Evolutionary conservation across 2,113 vertebrate species (phyloP).

Genomic region (Papio anubis): DNA sequence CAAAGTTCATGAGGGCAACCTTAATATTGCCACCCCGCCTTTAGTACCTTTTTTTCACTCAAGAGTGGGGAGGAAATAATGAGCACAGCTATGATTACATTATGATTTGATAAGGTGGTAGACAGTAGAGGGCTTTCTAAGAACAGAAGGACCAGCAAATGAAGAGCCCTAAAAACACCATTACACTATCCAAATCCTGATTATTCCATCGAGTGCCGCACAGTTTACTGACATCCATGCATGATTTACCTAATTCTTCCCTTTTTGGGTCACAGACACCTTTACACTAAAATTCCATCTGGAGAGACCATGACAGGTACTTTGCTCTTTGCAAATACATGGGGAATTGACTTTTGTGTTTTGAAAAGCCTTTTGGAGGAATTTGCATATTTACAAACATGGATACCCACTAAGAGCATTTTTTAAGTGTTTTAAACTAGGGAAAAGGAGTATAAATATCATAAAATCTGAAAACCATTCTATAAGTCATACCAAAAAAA

Average conservation of each 20-base stretch:
- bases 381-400: background rate
- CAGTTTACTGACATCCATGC: too few relatives aligned
- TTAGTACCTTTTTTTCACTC: background rate
- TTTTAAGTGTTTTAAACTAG: background rate
- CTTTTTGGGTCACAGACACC: fast-evolving
- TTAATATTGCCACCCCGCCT: too few relatives aligned
- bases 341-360: background rate
- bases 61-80: background rate
- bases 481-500: background rate
- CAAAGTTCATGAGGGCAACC: background rate
- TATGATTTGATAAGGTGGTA: background rate
- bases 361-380: background rate
- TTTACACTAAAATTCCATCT: background rate
- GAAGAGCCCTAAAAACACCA: background rate
- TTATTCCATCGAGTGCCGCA: fast-evolving
- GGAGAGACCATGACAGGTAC: fast-evolving
- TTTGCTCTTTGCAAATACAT: background rate
- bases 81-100: background rate
- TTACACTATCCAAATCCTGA: background rate
- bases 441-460: background rate
- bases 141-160: background rate
- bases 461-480: background rate
- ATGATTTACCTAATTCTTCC: background rate
- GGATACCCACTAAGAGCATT: background rate
- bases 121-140: background rate